Percentiles rank a stretch among this genome's conserved stretches.
These are phyloP conservation scores for Imbricaverruca yamaguchii DNA, from an alignment of 2,888 invertebrate species.

Conservation along the genomic window DNA sequence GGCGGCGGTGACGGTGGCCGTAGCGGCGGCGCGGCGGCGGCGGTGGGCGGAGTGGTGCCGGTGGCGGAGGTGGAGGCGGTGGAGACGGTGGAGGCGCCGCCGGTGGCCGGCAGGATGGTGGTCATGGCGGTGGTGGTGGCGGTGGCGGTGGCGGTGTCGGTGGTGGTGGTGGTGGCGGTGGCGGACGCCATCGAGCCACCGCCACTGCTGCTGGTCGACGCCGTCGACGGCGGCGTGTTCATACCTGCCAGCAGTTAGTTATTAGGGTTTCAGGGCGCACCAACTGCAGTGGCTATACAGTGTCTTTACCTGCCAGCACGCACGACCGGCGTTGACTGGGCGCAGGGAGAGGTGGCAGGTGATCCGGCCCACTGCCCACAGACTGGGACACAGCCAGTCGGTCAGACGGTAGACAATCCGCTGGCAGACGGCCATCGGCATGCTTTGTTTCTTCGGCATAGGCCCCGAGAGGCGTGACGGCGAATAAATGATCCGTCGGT, in stretches of 20 bases:
- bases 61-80: slow-evolving; percentile 4
- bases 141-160: neutral
- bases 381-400: too few species aligned
- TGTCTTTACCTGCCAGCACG: neutral
- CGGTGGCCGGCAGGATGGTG: neutral
- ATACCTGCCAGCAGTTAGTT: neutral
- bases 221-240: neutral
- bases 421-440: too few species aligned
- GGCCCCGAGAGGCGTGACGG: too few species aligned
- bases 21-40: slow-evolving; percentile 25
- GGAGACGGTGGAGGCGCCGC: slow-evolving; percentile 12
- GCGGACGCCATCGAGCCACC: neutral
- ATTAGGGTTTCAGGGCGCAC: too few species aligned
- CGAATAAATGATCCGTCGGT: too few species aligned
- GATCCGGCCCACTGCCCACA: too few species aligned
- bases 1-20: slow-evolving; percentile 2
- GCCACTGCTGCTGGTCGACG: neutral
- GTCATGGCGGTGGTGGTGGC: neutral
- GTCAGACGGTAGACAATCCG: too few species aligned
- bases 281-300: too few species aligned
- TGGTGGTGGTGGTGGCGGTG: too few species aligned
- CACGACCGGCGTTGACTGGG: too few species aligned
- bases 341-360: too few species aligned
- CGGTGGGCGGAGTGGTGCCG: slow-evolving; percentile 2
- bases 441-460: too few species aligned